Evolutionary conservation across 1,140 invertebrate genomes (phyloP).

Genomic region (Panulirus ornatus): DNA sequence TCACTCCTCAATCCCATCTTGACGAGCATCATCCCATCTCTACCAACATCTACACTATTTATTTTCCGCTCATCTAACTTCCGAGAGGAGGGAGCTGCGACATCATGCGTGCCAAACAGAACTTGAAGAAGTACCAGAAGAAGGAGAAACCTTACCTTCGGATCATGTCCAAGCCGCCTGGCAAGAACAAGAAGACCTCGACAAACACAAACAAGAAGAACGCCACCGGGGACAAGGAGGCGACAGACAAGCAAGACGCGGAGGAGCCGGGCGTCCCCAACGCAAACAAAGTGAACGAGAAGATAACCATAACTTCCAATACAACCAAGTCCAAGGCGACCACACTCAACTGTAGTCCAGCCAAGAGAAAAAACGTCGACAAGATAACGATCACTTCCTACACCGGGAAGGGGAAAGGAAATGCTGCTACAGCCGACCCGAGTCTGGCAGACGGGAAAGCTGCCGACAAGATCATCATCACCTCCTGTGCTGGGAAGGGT

Average conservation of each 20-base stretch:
- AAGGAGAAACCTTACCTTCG: neutral
- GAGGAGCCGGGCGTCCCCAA: neutral
- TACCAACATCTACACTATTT: neutral
- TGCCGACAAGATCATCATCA: slow-evolving; percentile 18
- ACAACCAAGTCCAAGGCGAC: neutral
- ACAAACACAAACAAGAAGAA: neutral
- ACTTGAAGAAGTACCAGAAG: neutral
- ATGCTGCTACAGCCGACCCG: too few species aligned
- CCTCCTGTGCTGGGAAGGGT: neutral
- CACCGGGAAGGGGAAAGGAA: slow-evolving; percentile 12
- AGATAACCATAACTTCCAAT: neutral
- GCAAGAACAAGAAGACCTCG: neutral
- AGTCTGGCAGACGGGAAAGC: neutral
- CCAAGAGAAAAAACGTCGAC: neutral
- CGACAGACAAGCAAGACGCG: neutral
- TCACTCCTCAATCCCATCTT: neutral
- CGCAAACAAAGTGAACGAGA: neutral
- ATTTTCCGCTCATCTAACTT: neutral
- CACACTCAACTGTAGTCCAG: too few species aligned
- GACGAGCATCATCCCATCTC: neutral
- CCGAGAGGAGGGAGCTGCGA: neutral
- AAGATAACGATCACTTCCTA: slow-evolving; percentile 43
- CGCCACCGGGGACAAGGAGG: neutral
- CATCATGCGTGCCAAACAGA: slow-evolving; percentile 35
- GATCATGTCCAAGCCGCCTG: neutral